These are phyloP conservation scores for Cochlearius cochlearius DNA, from an alignment of 2,113 vertebrate genomes.

Conservation along the genomic window DNA sequence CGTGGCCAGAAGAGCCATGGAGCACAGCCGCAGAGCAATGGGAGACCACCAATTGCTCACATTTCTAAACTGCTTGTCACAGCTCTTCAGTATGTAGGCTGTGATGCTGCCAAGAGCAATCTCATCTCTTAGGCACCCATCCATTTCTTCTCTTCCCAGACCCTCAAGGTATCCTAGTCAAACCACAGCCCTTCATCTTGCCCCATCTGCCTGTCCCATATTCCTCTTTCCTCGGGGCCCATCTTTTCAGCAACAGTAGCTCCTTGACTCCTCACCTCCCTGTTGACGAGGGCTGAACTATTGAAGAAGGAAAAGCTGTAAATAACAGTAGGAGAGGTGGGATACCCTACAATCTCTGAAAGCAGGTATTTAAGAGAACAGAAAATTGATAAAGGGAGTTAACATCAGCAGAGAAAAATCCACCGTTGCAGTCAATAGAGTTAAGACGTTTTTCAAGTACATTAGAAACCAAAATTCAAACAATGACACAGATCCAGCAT, in stretches of 20 bases:
- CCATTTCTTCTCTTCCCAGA: not conserved
- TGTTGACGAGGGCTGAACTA: not conserved
- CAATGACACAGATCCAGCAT: not conserved
- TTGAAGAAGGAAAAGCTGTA: not conserved
- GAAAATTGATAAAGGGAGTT: not conserved
- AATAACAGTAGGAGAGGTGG: not conserved
- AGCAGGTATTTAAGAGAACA: not conserved
- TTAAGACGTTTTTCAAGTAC: not conserved
- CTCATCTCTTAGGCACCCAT: slow-evolving; percentile 2
- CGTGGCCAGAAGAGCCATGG: not conserved
- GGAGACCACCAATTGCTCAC: not conserved
- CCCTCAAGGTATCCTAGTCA: not conserved
- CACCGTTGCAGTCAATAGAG: not conserved
- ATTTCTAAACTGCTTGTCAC: not conserved
- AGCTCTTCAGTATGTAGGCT: not conserved
- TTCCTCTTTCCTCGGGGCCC: not conserved
- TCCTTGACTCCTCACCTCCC: not conserved
- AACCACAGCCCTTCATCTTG: not conserved
- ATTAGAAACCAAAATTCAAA: not conserved
- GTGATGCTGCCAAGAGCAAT: slow-evolving; percentile 47
- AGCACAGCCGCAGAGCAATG: slow-evolving; percentile 13
- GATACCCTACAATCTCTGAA: not conserved
- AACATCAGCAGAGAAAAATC: not conserved
- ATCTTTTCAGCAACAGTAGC: not conserved
- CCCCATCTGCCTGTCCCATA: slow-evolving; percentile 37